A percentile compares a stretch with the other conserved stretches of the same genome.
These are phyloP conservation scores for Apostichopus californicus DNA, from an alignment of 35 echinoderm and acorn worm species.

Conservation along the genomic window DNA sequence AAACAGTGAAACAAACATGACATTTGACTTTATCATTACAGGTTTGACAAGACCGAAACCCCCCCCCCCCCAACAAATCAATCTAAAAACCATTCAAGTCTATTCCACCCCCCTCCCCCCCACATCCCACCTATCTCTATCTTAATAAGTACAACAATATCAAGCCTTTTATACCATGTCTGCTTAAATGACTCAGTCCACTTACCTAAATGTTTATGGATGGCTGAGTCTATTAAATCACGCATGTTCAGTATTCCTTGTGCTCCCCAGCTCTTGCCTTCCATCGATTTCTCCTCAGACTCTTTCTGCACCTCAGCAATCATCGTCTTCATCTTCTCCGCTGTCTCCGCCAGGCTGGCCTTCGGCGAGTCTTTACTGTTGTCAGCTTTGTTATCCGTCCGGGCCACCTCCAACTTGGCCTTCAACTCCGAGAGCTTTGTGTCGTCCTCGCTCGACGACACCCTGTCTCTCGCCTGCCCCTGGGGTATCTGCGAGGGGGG, in stretches of 20 bases:
- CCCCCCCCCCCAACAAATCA: too few species aligned
- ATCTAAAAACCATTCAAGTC: too few species aligned
- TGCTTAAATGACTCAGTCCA: not conserved
- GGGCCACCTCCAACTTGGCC: conserved; percentile 29
- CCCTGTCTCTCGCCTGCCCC: conserved; percentile 52
- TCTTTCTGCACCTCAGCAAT: conserved; percentile 21
- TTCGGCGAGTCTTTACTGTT: not conserved
- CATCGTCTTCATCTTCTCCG: not conserved
- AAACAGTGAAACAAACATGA: too few species aligned
- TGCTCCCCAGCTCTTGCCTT: conserved; percentile 14
- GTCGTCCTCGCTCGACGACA: conserved; percentile 81
- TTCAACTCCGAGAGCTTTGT: conserved; percentile 47
- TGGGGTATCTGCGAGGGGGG: not conserved
- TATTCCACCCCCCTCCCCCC: too few species aligned
- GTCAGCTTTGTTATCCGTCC: conserved; percentile 18
- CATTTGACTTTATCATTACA: too few species aligned
- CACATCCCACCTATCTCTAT: too few species aligned
- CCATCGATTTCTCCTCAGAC: not conserved
- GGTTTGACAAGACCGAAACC: too few species aligned
- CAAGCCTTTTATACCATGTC: too few species aligned
- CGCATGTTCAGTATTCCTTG: conserved; percentile 81
- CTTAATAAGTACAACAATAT: too few species aligned
- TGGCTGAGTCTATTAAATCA: conserved; percentile 92
- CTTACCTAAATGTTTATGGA: conserved; percentile 95
- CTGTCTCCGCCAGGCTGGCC: not conserved